Conservation (phyloP, 1,140 invertebrate genomes). For the Dryas iulia region DNA sequence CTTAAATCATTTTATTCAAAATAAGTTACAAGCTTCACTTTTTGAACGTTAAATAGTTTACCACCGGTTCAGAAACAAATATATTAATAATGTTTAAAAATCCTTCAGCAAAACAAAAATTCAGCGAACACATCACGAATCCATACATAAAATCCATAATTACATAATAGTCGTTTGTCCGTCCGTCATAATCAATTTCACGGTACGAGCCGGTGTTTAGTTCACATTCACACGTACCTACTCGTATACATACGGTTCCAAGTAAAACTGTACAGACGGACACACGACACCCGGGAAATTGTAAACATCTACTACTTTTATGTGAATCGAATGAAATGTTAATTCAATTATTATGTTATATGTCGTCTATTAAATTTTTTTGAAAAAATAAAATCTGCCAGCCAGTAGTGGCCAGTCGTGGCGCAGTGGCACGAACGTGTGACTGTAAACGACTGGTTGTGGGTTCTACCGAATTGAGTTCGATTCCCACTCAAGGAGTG, state of each 20-base stretch:
- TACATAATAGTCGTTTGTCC: conserved; percentile 3
- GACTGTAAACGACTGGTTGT: too few relatives aligned
- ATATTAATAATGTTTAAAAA: neutral
- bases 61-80: too few relatives aligned
- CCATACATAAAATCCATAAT: neutral
- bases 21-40: too few relatives aligned
- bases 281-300: neutral
- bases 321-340: neutral
- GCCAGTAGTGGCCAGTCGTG: too few relatives aligned
- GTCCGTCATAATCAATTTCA: conserved; percentile 3
- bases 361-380: too few relatives aligned
- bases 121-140: neutral
- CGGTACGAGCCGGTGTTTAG: neutral
- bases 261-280: neutral
- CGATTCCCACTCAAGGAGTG: too few relatives aligned
- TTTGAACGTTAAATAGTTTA: too few relatives aligned
- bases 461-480: too few relatives aligned
- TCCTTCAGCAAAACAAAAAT: neutral
- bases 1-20: too few relatives aligned
- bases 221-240: neutral
- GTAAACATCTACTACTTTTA: neutral
- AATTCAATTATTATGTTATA: too few relatives aligned
- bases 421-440: too few relatives aligned
- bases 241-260: neutral
- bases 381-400: too few relatives aligned